These are phyloP conservation scores for Lateolabrax maculatus DNA, from an alignment of 2,797 vertebrate species.

Conservation along the genomic window DNA sequence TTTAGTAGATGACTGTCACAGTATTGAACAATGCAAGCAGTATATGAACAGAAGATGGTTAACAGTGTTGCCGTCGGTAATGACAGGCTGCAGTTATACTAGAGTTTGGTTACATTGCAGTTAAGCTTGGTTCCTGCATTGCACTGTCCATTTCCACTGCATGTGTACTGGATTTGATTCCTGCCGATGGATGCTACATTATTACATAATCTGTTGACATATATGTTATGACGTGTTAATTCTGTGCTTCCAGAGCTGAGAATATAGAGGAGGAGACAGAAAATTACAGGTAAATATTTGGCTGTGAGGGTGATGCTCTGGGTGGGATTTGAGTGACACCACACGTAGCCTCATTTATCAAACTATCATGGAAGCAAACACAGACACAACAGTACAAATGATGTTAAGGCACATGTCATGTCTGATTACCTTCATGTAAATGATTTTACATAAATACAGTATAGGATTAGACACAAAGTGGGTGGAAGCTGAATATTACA, in stretches of 20 bases:
- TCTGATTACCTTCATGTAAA: slow-evolving; percentile 4
- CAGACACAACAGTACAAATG: background rate
- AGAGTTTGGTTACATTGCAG: slow-evolving; percentile 9
- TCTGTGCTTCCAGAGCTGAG: slow-evolving; percentile 84
- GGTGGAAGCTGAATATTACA: background rate
- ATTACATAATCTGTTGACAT: slow-evolving; percentile 30
- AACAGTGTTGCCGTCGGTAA: background rate
- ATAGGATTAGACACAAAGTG: background rate
- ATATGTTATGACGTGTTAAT: slow-evolving; percentile 71
- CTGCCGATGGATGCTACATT: slow-evolving; percentile 24
- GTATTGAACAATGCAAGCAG: background rate
- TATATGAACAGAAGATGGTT: background rate
- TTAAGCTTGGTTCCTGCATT: slow-evolving; percentile 40
- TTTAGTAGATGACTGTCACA: background rate
- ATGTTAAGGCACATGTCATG: background rate
- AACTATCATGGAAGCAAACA: slow-evolving; percentile 11
- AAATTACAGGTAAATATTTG: slow-evolving; percentile 80
- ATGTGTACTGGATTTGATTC: slow-evolving; percentile 40
- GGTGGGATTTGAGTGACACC: slow-evolving; percentile 58
- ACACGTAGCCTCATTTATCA: slow-evolving; percentile 40
- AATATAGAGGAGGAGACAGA: slow-evolving; percentile 73
- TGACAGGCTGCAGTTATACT: slow-evolving; percentile 35
- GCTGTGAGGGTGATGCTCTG: slow-evolving; percentile 46
- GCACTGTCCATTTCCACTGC: slow-evolving; percentile 36
- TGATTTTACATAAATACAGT: background rate